A percentile compares a stretch with the other conserved stretches of the same genome.
Evolutionary conservation across 1,140 invertebrate species (phyloP).

Genomic region (Frieseomelitta varia): DNA sequence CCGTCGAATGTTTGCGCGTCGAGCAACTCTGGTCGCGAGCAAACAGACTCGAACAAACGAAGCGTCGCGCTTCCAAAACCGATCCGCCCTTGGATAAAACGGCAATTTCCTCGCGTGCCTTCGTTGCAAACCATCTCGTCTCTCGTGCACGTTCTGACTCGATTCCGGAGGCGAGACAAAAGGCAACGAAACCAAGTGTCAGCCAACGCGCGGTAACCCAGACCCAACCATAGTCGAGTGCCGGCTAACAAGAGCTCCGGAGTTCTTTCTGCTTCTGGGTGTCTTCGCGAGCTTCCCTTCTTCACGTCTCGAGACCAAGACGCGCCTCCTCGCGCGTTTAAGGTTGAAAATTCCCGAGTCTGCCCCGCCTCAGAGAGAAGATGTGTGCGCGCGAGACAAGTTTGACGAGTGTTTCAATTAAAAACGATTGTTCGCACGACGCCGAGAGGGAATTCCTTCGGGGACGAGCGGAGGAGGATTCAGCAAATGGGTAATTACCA

Average conservation of each 20-base stretch:
- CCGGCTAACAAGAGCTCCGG: constrained; percentile 32
- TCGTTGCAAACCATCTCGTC: too few relatives aligned
- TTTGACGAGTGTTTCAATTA: neutral
- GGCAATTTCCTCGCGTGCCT: neutral
- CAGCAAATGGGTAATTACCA: constrained; percentile 44
- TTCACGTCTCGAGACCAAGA: neutral
- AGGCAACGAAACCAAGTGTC: constrained; percentile 15
- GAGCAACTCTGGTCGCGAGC: too few relatives aligned
- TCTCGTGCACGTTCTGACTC: neutral
- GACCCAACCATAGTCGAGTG: constrained; percentile 19
- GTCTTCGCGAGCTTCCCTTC: neutral
- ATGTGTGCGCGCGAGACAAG: neutral
- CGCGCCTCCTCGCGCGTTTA: neutral
- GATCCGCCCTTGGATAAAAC: neutral
- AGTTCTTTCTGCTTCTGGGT: neutral
- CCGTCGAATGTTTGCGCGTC: neutral
- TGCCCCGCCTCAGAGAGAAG: too few relatives aligned
- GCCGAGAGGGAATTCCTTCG: neutral
- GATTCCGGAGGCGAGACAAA: neutral
- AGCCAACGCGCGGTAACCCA: neutral
- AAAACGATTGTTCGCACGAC: neutral
- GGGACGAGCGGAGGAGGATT: neutral
- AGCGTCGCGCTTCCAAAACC: neutral
- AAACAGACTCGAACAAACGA: constrained; percentile 1
- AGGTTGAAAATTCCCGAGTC: neutral